A percentile compares a stretch with the other conserved stretches of the same genome.
Evolutionary conservation across 2,888 invertebrate genomes (phyloP).

Genomic region (Lymantria dispar): DNA sequence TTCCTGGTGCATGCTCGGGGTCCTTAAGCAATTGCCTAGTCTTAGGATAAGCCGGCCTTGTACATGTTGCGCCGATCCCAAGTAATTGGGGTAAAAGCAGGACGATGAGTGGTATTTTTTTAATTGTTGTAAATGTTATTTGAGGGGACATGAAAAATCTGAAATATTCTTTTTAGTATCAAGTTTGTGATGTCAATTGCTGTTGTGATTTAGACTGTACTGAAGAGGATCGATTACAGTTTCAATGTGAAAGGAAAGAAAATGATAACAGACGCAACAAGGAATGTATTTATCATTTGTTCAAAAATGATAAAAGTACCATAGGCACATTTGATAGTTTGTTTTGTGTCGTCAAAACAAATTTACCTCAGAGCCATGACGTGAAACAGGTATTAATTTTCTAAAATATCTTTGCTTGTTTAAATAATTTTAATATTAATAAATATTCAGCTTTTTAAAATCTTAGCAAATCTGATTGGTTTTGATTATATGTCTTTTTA

Average conservation of each 20-base stretch:
- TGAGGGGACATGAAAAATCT: too few species aligned
- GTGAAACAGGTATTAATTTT: slow-evolving; percentile 41
- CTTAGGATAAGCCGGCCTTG: too few species aligned
- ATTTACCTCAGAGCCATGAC: slow-evolving; percentile 55
- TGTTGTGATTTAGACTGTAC: slow-evolving; percentile 92
- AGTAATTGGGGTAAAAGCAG: too few species aligned
- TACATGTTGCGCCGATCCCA: too few species aligned
- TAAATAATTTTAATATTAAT: not conserved
- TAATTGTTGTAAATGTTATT: too few species aligned
- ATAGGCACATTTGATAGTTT: slow-evolving; percentile 43
- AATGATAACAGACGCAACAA: slow-evolving; percentile 1
- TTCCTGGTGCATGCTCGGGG: too few species aligned
- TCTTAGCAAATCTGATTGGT: not conserved
- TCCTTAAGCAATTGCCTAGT: too few species aligned
- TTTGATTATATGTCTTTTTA: slow-evolving; percentile 20
- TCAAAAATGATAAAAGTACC: slow-evolving; percentile 23
- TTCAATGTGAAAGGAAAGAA: slow-evolving; percentile 66
- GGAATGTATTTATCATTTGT: slow-evolving; percentile 37
- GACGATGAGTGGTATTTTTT: too few species aligned
- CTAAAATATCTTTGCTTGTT: not conserved
- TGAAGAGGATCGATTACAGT: slow-evolving; percentile 82
- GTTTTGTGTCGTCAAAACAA: slow-evolving; percentile 66
- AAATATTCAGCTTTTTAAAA: too few species aligned
- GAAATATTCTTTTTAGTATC: slow-evolving; percentile 62
- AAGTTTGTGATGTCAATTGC: slow-evolving; percentile 90